Conservation (phyloP, 2,888 invertebrate genomes). For the Pseudolycoriella hygida region DNA sequence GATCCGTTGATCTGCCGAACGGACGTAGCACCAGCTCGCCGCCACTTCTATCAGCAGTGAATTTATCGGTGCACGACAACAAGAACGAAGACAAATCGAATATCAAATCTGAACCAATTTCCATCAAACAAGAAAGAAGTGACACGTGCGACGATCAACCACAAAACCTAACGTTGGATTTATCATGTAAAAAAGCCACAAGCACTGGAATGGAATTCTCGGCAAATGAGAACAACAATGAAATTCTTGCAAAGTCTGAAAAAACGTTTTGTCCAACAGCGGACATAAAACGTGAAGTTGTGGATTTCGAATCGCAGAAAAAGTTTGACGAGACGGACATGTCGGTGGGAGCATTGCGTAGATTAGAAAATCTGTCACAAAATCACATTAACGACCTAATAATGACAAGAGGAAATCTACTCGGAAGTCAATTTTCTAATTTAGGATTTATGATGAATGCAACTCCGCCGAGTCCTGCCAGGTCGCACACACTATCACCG, state of each 20-base stretch:
- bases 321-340: constrained; percentile 5
- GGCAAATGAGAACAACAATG: constrained; percentile 7
- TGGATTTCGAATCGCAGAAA: constrained; percentile 6
- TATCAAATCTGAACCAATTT: constrained; percentile 3
- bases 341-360: constrained; percentile 47
- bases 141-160: constrained; percentile 9
- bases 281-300: no score
- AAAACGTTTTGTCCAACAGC: not conserved
- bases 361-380: constrained; percentile 63
- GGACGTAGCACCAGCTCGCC: constrained; percentile 26
- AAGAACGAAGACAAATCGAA: not conserved
- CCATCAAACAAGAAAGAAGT: constrained; percentile 7
- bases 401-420: constrained; percentile 24
- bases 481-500: constrained; percentile 38
- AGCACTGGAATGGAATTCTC: constrained; percentile 6
- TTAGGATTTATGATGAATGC: constrained; percentile 32
- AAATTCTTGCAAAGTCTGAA: constrained; percentile 1
- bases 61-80: not conserved
- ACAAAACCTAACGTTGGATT: constrained; percentile 12
- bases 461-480: constrained; percentile 36
- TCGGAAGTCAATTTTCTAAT: constrained; percentile 27
- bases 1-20: constrained; percentile 10
- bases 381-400: constrained; percentile 47
- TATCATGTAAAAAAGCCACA: constrained; percentile 11
- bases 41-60: constrained; percentile 20